Conservation (phyloP, 2,888 invertebrate genomes). For the Caenorhabditis sp. region DNA sequence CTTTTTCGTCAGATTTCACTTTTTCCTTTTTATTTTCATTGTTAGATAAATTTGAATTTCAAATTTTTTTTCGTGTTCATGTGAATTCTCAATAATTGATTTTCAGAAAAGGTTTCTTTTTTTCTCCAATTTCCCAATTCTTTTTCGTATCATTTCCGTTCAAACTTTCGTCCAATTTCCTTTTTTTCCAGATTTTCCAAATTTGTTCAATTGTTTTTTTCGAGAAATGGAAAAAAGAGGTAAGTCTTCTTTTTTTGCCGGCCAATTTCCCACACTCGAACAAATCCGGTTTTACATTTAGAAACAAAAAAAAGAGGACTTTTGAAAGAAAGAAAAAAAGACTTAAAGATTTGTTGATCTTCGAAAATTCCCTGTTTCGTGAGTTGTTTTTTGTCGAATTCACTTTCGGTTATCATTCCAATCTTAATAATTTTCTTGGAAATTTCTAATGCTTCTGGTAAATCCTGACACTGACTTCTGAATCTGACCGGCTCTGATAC, state of each 20-base stretch:
- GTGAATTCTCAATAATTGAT: too few species aligned
- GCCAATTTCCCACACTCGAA: neutral
- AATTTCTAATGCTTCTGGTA: too few species aligned
- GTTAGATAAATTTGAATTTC: neutral
- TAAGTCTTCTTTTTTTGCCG: too few species aligned
- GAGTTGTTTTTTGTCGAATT: too few species aligned
- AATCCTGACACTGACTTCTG: too few species aligned
- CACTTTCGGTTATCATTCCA: too few species aligned
- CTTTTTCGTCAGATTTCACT: neutral
- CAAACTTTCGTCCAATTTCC: neutral
- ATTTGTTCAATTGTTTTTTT: neutral
- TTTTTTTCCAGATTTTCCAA: neutral
- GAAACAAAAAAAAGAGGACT: neutral
- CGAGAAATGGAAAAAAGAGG: too few species aligned
- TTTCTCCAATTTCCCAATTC: neutral
- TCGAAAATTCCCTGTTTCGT: too few species aligned
- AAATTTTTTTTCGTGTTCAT: neutral
- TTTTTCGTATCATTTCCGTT: neutral
- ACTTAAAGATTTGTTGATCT: neutral
- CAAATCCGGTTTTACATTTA: neutral
- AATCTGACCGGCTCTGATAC: too few species aligned
- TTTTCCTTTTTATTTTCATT: neutral
- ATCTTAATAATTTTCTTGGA: too few species aligned
- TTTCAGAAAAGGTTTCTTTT: neutral
- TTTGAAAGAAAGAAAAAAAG: neutral